A percentile compares a stretch with the other conserved stretches of the same genome.
Conservation (phyloP, 2,113 vertebrate species). For the Dicentrarchus labrax region DNA sequence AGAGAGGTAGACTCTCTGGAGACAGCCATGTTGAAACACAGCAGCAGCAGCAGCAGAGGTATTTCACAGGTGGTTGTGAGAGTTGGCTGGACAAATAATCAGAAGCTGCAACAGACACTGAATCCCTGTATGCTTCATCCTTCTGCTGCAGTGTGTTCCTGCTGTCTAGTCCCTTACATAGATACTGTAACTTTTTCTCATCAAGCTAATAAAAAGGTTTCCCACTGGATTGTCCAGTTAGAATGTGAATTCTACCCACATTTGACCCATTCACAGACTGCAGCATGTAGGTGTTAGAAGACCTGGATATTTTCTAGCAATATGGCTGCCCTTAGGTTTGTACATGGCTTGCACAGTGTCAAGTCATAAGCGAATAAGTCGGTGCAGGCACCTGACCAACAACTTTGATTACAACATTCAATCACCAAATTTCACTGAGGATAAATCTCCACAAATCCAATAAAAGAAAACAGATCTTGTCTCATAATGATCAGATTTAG, state of each 20-base stretch:
- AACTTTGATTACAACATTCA: no score
- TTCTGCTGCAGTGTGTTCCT: conserved; percentile 18
- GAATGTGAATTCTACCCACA: background rate
- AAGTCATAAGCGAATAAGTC: no score
- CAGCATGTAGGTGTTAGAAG: background rate
- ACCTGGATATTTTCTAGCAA: no score
- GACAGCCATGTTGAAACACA: conserved; percentile 24
- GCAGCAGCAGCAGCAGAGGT: conserved; percentile 18
- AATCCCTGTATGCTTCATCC: background rate
- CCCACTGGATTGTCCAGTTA: background rate
- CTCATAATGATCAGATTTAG: no score
- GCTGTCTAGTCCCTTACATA: conserved; percentile 20
- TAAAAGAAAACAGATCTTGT: no score
- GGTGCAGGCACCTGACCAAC: no score
- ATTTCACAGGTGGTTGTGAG: conserved; percentile 61
- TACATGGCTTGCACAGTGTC: no score
- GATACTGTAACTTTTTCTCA: background rate
- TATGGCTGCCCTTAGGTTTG: no score
- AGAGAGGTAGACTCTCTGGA: background rate
- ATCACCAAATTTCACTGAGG: background rate
- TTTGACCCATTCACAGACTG: background rate
- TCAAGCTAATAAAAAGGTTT: conserved; percentile 12
- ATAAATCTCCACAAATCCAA: background rate
- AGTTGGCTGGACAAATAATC: conserved; percentile 45
- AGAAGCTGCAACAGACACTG: conserved; percentile 32